These are phyloP conservation scores for Terrapene triunguis DNA, from an alignment of 2,113 vertebrate species.

Conservation along the genomic window DNA sequence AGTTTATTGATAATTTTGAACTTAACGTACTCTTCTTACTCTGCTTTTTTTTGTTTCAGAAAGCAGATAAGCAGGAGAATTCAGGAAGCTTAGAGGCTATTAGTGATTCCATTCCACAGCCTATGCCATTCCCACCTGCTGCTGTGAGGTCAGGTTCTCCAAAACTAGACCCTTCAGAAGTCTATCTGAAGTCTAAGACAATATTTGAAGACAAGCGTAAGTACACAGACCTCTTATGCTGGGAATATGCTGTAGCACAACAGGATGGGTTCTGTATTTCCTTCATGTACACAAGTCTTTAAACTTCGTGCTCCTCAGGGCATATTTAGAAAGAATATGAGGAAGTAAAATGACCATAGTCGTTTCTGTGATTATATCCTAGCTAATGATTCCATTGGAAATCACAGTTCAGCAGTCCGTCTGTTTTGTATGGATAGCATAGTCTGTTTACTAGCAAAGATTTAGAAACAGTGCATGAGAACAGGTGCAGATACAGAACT, in stretches of 20 bases:
- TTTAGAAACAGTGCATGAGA: not conserved
- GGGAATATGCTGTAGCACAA: not conserved
- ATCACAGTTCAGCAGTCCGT: not conserved
- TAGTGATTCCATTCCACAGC: constrained; percentile 83
- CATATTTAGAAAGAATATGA: not conserved
- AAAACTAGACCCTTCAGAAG: constrained; percentile 93
- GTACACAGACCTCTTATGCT: constrained; percentile 59
- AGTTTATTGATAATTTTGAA: not conserved
- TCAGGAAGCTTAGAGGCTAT: constrained; percentile 85
- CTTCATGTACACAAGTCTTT: not conserved
- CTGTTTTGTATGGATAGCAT: not conserved
- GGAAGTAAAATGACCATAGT: not conserved
- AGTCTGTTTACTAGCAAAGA: not conserved
- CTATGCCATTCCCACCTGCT: constrained; percentile 86
- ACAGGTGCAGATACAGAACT: not conserved
- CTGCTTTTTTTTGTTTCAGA: constrained; percentile 76
- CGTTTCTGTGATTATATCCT: not conserved
- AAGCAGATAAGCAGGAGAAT: constrained; percentile 84
- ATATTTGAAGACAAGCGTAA: constrained; percentile 95
- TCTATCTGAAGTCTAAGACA: constrained; percentile 95
- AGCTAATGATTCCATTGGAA: not conserved
- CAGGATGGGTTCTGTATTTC: not conserved
- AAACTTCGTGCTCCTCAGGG: not conserved
- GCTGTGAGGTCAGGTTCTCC: constrained; percentile 87
- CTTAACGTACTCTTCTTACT: not conserved